phyloP scores from a whole-genome alignment of 2,888 invertebrate genomes.

The Drosophila paramelanica region DNA sequence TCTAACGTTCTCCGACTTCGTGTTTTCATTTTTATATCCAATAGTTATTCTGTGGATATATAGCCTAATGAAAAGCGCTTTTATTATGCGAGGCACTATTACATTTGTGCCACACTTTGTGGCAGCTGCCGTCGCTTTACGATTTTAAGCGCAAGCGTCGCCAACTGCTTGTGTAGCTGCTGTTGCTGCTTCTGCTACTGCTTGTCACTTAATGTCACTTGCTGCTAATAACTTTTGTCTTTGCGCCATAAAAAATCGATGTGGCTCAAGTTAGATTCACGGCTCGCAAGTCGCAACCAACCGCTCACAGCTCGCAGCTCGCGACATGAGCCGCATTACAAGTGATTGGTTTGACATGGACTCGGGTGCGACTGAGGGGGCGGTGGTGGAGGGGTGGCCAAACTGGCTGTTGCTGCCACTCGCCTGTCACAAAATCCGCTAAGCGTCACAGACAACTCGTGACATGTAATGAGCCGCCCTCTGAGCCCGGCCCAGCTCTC shows the following conservation, averaged over 20 bases:
- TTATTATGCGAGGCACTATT: conserved; percentile 11
- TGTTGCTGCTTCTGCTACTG: not conserved
- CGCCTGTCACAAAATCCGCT: conserved; percentile 63
- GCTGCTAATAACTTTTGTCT: conserved; percentile 73
- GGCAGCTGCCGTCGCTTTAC: conserved; percentile 25
- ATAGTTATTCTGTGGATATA: conserved; percentile 9
- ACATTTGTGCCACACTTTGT: conserved; percentile 32
- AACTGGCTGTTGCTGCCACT: conserved; percentile 45
- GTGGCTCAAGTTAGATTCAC: conserved; percentile 42
- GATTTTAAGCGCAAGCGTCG: conserved; percentile 14
- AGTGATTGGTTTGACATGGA: conserved; percentile 66
- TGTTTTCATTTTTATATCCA: not conserved
- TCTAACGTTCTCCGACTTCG: not conserved
- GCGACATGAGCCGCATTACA: conserved; percentile 59
- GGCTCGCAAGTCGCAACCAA: conserved; percentile 3
- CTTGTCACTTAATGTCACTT: conserved; percentile 62
- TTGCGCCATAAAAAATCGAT: conserved; percentile 62
- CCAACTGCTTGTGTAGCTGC: conserved; percentile 3
- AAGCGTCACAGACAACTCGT: conserved; percentile 61
- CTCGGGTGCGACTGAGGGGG: not conserved
- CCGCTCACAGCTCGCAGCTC: conserved; percentile 24
- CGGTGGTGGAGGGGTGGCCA: not conserved
- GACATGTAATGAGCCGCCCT: conserved; percentile 55
- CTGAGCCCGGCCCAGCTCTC: conserved; percentile 1
- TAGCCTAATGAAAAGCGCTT: conserved; percentile 16